Evolutionary conservation across 2,113 vertebrate genomes (phyloP).

Genomic region (Thalassarche chlororhynchos): DNA sequence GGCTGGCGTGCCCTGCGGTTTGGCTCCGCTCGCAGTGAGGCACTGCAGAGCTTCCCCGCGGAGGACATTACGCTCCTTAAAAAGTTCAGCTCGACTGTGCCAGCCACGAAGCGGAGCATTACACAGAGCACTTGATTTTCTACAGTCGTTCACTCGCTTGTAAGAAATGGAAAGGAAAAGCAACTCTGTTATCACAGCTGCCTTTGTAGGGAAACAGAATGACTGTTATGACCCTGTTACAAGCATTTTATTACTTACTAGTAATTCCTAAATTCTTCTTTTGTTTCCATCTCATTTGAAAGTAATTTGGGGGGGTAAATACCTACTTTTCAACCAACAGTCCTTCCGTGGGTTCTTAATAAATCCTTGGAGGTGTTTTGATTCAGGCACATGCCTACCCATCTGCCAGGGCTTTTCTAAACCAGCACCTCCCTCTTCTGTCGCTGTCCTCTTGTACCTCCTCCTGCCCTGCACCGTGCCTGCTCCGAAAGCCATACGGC

Average conservation of each 20-base stretch:
- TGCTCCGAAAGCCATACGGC: fast-evolving
- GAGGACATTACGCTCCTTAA: not conserved
- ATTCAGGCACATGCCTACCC: fast-evolving
- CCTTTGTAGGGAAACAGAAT: not conserved
- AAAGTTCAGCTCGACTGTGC: not conserved
- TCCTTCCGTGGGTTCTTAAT: not conserved
- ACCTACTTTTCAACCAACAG: not conserved
- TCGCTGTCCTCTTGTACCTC: not conserved
- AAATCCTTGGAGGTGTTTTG: not conserved
- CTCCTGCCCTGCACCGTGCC: not conserved
- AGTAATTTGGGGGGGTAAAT: not conserved
- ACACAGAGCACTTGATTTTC: not conserved
- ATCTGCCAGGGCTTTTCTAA: not conserved
- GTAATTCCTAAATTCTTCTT: not conserved
- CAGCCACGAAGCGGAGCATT: not conserved
- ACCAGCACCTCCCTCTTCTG: not conserved
- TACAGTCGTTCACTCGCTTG: fast-evolving
- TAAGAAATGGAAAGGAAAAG: not conserved
- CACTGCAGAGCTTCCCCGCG: not conserved
- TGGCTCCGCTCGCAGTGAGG: not conserved
- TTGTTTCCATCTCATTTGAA: not conserved
- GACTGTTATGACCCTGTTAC: not conserved
- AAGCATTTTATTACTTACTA: not conserved
- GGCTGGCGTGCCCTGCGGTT: not conserved
- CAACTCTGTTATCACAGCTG: not conserved